Evolutionary conservation across 2,113 vertebrate species (phyloP).

Genomic region (Osmerus eperlanus): DNA sequence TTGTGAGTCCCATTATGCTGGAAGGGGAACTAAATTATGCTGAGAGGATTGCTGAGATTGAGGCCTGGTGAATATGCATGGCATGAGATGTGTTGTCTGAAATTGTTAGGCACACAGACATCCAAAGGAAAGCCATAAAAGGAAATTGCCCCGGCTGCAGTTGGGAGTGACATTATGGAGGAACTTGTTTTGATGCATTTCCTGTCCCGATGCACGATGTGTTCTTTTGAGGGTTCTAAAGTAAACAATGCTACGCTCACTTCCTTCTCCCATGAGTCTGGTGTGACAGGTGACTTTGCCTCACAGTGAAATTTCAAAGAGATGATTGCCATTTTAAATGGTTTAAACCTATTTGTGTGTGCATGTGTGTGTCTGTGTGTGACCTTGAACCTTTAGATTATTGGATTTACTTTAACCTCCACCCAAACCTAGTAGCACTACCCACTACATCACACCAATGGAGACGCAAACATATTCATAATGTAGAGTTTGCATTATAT

Average conservation of each 20-base stretch:
- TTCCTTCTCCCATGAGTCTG: too few relatives aligned
- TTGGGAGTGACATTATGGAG: constrained; percentile 27
- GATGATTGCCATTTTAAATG: too few relatives aligned
- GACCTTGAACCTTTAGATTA: not conserved
- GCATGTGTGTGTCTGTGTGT: too few relatives aligned
- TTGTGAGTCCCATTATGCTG: constrained; percentile 41
- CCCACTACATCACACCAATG: too few relatives aligned
- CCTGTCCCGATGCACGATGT: not conserved
- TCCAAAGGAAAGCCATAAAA: constrained; percentile 40
- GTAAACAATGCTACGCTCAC: not conserved
- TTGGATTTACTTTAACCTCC: too few relatives aligned
- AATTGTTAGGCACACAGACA: constrained; percentile 52
- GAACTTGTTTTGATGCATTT: not conserved
- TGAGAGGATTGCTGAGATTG: constrained; percentile 54
- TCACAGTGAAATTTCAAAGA: too few relatives aligned
- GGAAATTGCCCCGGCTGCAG: constrained; percentile 39
- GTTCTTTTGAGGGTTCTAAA: not conserved
- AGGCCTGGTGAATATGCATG: constrained; percentile 49
- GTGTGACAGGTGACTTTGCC: too few relatives aligned
- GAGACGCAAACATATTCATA: too few relatives aligned
- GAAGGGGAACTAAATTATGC: constrained; percentile 36
- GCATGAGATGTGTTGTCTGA: constrained; percentile 52
- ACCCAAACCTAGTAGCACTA: too few relatives aligned
- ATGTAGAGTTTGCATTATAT: too few relatives aligned
- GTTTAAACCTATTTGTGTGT: too few relatives aligned